These are phyloP conservation scores for Bothrops alternatus DNA, from an alignment of 2,797 vertebrate genomes.

Conservation along the genomic window DNA sequence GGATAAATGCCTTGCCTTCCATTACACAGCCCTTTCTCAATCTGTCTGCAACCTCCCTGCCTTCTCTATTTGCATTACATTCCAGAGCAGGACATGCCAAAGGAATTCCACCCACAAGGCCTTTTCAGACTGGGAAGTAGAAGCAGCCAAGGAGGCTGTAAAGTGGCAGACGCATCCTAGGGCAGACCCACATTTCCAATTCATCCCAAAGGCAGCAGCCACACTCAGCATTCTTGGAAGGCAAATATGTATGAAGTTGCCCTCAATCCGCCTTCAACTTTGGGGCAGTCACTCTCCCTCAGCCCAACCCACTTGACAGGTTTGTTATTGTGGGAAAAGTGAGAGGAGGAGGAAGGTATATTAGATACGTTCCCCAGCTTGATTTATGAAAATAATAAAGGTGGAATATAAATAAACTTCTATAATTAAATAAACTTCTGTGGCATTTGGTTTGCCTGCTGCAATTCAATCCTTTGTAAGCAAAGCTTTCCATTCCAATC, in stretches of 20 bases:
- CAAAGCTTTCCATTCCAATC: neutral
- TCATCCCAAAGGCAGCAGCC: neutral
- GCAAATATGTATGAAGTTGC: neutral
- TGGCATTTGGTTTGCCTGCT: neutral
- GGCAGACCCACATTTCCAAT: too few species aligned
- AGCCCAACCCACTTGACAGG: neutral
- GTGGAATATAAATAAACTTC: neutral
- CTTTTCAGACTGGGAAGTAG: neutral
- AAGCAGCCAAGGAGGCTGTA: neutral
- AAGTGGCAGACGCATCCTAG: neutral
- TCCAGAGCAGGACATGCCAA: neutral
- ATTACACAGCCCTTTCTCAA: neutral
- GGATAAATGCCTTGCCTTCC: neutral
- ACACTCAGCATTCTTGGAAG: neutral
- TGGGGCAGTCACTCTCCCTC: neutral
- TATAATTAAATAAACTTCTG: neutral
- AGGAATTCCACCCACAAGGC: neutral
- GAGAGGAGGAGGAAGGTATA: neutral
- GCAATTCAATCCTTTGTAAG: neutral
- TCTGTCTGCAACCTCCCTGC: neutral
- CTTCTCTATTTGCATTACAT: neutral
- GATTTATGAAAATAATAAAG: neutral
- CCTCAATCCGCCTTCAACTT: neutral
- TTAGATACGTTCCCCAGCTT: neutral
- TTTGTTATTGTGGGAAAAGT: neutral